Evolutionary conservation across 2,888 invertebrate species (phyloP).

Genomic region (Microctonus brassicae): DNA sequence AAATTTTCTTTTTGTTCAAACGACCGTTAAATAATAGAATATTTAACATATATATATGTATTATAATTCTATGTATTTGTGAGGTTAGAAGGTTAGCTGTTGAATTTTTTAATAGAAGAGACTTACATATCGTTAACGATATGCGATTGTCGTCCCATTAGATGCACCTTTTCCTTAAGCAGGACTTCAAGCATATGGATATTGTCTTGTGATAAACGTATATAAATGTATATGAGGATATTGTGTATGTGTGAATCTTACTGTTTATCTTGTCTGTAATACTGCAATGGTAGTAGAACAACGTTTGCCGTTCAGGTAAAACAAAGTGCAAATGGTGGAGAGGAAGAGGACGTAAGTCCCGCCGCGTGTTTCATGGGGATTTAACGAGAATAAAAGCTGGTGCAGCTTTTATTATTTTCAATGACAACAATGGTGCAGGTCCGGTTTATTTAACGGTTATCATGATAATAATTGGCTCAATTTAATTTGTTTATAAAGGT

Average conservation of each 20-base stretch:
- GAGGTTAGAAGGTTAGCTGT: slow-evolving; percentile 2
- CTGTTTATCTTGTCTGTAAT: slow-evolving; percentile 56
- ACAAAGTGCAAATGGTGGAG: slow-evolving; percentile 11
- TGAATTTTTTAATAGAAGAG: slow-evolving; percentile 22
- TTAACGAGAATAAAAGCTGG: slow-evolving; percentile 18
- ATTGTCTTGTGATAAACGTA: slow-evolving; percentile 50
- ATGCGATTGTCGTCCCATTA: slow-evolving; percentile 67
- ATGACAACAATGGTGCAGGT: neutral
- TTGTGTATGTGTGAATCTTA: slow-evolving; percentile 42
- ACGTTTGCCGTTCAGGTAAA: slow-evolving; percentile 31
- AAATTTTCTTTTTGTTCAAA: too few relatives aligned
- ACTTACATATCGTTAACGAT: slow-evolving; percentile 64
- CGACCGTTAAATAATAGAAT: too few relatives aligned
- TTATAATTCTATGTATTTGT: too few relatives aligned
- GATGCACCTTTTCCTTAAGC: slow-evolving; percentile 54
- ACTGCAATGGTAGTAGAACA: slow-evolving; percentile 20
- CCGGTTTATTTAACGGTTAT: too few relatives aligned
- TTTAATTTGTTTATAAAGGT: too few relatives aligned
- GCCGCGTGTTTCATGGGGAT: slow-evolving; percentile 32
- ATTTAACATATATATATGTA: neutral
- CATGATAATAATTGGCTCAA: too few relatives aligned
- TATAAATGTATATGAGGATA: slow-evolving; percentile 51
- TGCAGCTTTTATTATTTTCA: neutral
- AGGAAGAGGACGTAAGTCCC: slow-evolving; percentile 37
- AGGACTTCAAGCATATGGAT: slow-evolving; percentile 54